Evolutionary conservation across 1,140 invertebrate genomes (phyloP).

Genomic region (Steinernema feltiae): DNA sequence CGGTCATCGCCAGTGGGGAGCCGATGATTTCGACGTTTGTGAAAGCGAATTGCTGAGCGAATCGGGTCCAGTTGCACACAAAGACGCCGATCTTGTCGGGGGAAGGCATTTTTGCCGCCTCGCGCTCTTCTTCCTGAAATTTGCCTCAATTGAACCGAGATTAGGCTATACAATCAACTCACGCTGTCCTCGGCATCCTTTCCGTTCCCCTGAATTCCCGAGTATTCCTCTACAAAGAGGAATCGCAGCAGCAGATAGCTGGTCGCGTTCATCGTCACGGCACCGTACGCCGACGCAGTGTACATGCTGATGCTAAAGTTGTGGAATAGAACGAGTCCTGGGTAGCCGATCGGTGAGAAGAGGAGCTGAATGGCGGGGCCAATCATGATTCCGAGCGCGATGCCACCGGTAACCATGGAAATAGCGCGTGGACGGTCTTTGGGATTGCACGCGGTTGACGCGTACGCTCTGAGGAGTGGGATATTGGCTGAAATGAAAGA

Average conservation of each 20-base stretch:
- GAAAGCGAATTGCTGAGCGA: slow-evolving; percentile 39
- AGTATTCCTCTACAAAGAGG: slow-evolving; percentile 40
- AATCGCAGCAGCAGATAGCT: slow-evolving; percentile 30
- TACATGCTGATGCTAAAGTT: slow-evolving; percentile 60
- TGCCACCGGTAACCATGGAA: slow-evolving; percentile 59
- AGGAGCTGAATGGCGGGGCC: slow-evolving; percentile 42
- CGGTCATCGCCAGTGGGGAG: not conserved
- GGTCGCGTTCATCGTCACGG: slow-evolving; percentile 47
- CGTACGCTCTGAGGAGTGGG: slow-evolving; percentile 59
- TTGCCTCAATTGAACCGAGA: not conserved
- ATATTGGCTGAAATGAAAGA: slow-evolving; percentile 58
- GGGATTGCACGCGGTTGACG: slow-evolving; percentile 57
- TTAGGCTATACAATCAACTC: not conserved
- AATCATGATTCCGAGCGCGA: slow-evolving; percentile 60
- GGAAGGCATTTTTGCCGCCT: not conserved
- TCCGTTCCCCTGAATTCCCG: slow-evolving; percentile 21
- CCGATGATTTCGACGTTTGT: slow-evolving; percentile 23
- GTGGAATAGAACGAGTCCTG: slow-evolving; percentile 35
- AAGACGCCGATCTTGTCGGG: slow-evolving; percentile 19
- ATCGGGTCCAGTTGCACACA: slow-evolving; percentile 41
- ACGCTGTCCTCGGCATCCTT: not conserved
- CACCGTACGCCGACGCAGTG: slow-evolving; percentile 57
- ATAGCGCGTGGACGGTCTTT: slow-evolving; percentile 58
- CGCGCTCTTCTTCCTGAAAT: not conserved
- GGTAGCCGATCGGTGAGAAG: not conserved